Evolutionary conservation across 2,888 invertebrate genomes (phyloP).

Genomic region (Tuta absoluta): DNA sequence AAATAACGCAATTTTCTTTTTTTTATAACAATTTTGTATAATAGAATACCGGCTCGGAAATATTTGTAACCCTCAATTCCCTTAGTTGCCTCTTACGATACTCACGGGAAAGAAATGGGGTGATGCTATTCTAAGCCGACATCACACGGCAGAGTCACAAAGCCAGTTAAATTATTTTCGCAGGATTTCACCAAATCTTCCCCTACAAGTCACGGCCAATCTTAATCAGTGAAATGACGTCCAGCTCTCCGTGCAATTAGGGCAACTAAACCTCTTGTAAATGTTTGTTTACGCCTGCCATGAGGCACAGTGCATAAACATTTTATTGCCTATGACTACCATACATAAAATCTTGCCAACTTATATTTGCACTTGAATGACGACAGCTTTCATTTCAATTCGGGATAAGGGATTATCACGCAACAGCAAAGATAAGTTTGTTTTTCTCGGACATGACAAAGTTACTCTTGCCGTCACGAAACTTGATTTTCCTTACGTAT

Average conservation of each 20-base stretch:
- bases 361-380: not conserved
- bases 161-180: too few relatives aligned
- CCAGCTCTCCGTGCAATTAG: slow-evolving; percentile 12
- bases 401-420: not conserved
- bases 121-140: too few relatives aligned
- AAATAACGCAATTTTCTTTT: too few relatives aligned
- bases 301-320: slow-evolving; percentile 18
- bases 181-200: too few relatives aligned
- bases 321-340: slow-evolving; percentile 17
- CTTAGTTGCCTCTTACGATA: too few relatives aligned
- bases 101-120: too few relatives aligned
- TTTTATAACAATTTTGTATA: too few relatives aligned
- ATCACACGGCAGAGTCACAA: too few relatives aligned
- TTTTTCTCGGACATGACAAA: not conserved
- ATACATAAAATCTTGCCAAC: slow-evolving; percentile 14
- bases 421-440: not conserved
- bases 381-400: not conserved
- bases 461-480: not conserved
- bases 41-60: too few relatives aligned
- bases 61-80: too few relatives aligned
- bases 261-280: slow-evolving; percentile 14
- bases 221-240: not conserved
- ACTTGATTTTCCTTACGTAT: too few relatives aligned
- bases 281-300: slow-evolving; percentile 9
- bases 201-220: not conserved